A percentile compares a stretch with the other conserved stretches of the same genome.
Conservation (phyloP, 2,888 invertebrate species). For the Leptarthrus brevirostris region DNA sequence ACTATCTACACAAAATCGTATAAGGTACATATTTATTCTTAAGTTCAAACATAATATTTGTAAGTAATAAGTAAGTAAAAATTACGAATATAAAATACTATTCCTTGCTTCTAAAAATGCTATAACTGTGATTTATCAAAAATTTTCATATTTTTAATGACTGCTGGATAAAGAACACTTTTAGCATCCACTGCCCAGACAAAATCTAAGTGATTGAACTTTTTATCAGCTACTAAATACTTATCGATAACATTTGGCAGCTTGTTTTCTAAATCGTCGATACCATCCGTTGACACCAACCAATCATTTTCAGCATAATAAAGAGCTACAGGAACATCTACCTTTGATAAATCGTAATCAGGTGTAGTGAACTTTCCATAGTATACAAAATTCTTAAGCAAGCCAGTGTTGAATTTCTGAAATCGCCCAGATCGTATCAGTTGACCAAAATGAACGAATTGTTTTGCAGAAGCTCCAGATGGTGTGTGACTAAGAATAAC, state of each 20-base stretch:
- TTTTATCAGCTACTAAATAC: constrained; percentile 64
- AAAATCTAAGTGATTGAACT: constrained; percentile 74
- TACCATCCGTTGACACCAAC: constrained; percentile 69
- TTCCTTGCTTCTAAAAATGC: no score
- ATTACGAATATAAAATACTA: no score
- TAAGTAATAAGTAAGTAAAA: no score
- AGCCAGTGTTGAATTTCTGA: constrained; percentile 69
- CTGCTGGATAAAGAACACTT: constrained; percentile 67
- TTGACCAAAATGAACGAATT: constrained; percentile 70
- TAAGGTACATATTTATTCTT: no score
- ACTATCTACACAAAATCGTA: no score
- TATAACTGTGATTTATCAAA: neutral
- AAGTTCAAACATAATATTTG: no score
- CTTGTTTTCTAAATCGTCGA: constrained; percentile 61
- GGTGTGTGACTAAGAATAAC: constrained; percentile 72
- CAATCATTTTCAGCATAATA: constrained; percentile 69
- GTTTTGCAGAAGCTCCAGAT: constrained; percentile 69
- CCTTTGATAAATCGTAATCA: constrained; percentile 64
- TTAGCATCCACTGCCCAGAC: constrained; percentile 69
- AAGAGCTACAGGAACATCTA: constrained; percentile 67
- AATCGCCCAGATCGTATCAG: constrained; percentile 58
- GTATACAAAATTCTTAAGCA: constrained; percentile 61
- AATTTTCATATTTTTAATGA: constrained; percentile 67
- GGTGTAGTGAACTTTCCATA: constrained; percentile 68
- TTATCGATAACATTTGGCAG: constrained; percentile 67